Conservation (phyloP, 2,113 vertebrate species). For the Phrynosoma blainvillii region DNA sequence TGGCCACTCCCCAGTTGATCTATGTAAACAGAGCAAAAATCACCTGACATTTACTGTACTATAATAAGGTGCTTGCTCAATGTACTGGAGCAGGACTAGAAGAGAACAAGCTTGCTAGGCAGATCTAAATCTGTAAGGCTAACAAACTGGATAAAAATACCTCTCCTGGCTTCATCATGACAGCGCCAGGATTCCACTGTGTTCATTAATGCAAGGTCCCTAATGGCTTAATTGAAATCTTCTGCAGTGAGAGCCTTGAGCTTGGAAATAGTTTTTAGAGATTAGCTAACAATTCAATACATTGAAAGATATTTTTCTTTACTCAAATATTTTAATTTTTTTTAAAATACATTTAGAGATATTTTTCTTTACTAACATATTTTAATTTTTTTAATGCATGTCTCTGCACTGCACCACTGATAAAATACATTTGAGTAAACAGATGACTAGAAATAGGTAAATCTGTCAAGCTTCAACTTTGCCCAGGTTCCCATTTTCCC, state of each 20-base stretch:
- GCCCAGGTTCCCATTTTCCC: too few relatives aligned
- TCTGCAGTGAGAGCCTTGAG: neutral
- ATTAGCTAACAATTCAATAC: too few relatives aligned
- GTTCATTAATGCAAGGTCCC: neutral
- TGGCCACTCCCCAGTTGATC: neutral
- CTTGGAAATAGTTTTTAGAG: too few relatives aligned
- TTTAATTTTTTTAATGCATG: too few relatives aligned
- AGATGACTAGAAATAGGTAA: too few relatives aligned
- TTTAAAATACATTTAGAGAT: too few relatives aligned
- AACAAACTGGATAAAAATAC: neutral
- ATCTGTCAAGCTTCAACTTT: too few relatives aligned
- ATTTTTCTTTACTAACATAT: too few relatives aligned
- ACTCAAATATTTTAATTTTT: too few relatives aligned
- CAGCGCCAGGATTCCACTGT: neutral
- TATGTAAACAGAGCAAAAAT: conserved; percentile 8
- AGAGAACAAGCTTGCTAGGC: neutral
- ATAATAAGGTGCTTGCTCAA: neutral
- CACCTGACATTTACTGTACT: neutral
- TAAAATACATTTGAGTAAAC: too few relatives aligned
- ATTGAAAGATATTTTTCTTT: too few relatives aligned
- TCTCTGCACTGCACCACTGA: too few relatives aligned
- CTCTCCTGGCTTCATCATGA: neutral
- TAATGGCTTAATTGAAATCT: neutral
- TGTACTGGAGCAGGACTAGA: neutral
- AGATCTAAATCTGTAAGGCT: neutral